Percentiles rank a stretch among this genome's conserved stretches.
Conservation (phyloP, 2,888 invertebrate genomes). For the Tetramorium bicarinatum region DNA sequence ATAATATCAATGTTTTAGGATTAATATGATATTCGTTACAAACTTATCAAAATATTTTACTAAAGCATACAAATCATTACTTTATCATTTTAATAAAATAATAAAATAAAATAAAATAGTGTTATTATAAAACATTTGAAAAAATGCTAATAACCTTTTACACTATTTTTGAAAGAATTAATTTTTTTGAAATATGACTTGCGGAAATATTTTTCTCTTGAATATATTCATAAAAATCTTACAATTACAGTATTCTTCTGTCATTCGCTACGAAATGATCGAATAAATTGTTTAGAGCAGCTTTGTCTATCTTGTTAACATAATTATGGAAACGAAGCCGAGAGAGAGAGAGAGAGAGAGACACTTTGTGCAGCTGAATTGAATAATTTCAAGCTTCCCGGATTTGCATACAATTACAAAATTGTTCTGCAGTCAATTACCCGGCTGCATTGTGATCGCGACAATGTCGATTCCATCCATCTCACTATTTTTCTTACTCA, state of each 20-base stretch:
- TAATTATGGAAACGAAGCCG: conserved; percentile 54
- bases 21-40: not conserved
- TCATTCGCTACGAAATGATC: conserved; percentile 37
- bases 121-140: not conserved
- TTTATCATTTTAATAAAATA: not conserved
- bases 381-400: conserved; percentile 59
- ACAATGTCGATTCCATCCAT: conserved; percentile 51
- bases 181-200: not conserved
- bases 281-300: conserved; percentile 51
- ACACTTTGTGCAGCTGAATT: conserved; percentile 49
- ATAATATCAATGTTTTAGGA: not conserved
- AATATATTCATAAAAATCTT: conserved; percentile 1
- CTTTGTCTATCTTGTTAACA: conserved; percentile 55
- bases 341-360: conserved; percentile 21
- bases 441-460: conserved; percentile 44
- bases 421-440: conserved; percentile 50
- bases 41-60: not conserved
- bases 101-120: not conserved
- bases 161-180: not conserved
- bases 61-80: not conserved
- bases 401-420: conserved; percentile 59
- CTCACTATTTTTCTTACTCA: conserved; percentile 51
- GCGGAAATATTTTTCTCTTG: not conserved
- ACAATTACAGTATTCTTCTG: conserved; percentile 1
- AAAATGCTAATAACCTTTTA: not conserved